phyloP scores from a whole-genome alignment of 2,113 vertebrate species.

The Lepisosteus oculatus region DNA sequence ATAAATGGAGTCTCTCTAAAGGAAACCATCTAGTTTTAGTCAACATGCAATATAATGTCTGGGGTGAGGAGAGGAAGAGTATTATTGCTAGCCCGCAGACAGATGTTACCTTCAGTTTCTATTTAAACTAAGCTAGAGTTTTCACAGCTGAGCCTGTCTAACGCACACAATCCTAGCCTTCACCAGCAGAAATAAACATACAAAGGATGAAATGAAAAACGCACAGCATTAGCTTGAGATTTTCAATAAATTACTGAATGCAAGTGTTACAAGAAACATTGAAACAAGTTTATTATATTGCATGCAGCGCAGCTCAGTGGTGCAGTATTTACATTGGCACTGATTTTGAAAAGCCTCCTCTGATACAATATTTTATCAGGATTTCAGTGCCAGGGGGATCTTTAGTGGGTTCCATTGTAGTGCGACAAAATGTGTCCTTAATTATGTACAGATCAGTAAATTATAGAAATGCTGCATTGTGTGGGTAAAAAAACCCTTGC shows the following conservation, averaged over 20 bases:
- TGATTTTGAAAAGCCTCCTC: neutral
- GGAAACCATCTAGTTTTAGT: neutral
- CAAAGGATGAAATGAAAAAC: constrained; percentile 15
- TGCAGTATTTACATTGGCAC: constrained; percentile 27
- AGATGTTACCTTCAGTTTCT: neutral
- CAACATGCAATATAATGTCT: neutral
- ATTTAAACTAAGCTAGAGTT: neutral
- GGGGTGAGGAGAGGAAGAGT: neutral
- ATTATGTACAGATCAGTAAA: constrained; percentile 15
- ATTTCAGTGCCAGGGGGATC: constrained; percentile 28
- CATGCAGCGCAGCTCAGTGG: neutral
- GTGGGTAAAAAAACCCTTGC: neutral
- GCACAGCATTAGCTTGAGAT: constrained; percentile 5
- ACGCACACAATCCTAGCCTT: neutral
- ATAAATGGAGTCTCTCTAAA: too few relatives aligned
- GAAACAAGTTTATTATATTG: constrained; percentile 12
- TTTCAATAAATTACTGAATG: constrained; percentile 18
- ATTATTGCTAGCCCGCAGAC: neutral
- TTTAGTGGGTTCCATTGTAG: constrained; percentile 22
- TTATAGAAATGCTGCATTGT: constrained; percentile 3
- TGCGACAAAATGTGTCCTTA: constrained; percentile 19
- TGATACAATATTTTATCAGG: constrained; percentile 19
- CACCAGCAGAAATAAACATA: constrained; percentile 20
- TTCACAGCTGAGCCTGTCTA: neutral
- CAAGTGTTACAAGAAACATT: neutral